Percentiles rank a stretch among this genome's conserved stretches.
Conservation (phyloP, 2,888 invertebrate genomes). For the Drosophila parthenogenetica region DNA sequence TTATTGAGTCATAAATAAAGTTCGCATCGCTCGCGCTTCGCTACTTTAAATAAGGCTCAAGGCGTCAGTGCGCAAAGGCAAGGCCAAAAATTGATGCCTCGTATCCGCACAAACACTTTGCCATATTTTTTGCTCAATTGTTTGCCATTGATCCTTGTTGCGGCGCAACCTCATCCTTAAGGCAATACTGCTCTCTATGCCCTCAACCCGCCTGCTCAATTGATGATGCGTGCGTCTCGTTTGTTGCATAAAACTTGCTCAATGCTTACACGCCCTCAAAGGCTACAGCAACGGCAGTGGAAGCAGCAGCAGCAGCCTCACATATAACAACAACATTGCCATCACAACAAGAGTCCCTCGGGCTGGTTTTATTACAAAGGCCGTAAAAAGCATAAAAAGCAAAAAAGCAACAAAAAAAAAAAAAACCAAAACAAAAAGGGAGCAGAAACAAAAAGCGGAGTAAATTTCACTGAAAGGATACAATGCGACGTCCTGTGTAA, state of each 20-base stretch:
- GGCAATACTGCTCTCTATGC: conserved; percentile 7
- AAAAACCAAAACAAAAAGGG: conserved; percentile 10
- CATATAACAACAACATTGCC: conserved; percentile 35
- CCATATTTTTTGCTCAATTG: conserved; percentile 80
- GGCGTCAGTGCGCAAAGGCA: conserved; percentile 32
- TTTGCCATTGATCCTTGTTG: conserved; percentile 59
- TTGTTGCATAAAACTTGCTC: conserved; percentile 80
- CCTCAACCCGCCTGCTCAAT: conserved; percentile 43
- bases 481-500: conserved; percentile 55
- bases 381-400: conserved; percentile 62
- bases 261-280: conserved; percentile 76
- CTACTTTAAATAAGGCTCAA: conserved; percentile 77
- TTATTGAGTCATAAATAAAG: conserved; percentile 82
- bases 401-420: conserved; percentile 26
- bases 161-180: conserved; percentile 12
- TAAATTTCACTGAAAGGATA: conserved; percentile 66
- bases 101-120: conserved; percentile 59
- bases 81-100: conserved; percentile 50
- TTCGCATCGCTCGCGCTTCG: conserved; percentile 62
- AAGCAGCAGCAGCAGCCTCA: conserved; percentile 37
- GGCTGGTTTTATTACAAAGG: conserved; percentile 78
- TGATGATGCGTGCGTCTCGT: conserved; percentile 63
- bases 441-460: conserved; percentile 47
- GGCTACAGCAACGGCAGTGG: conserved; percentile 37
- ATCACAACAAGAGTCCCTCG: conserved; percentile 59